Conservation (phyloP, 2,113 vertebrate species). For the Naja naja region DNA sequence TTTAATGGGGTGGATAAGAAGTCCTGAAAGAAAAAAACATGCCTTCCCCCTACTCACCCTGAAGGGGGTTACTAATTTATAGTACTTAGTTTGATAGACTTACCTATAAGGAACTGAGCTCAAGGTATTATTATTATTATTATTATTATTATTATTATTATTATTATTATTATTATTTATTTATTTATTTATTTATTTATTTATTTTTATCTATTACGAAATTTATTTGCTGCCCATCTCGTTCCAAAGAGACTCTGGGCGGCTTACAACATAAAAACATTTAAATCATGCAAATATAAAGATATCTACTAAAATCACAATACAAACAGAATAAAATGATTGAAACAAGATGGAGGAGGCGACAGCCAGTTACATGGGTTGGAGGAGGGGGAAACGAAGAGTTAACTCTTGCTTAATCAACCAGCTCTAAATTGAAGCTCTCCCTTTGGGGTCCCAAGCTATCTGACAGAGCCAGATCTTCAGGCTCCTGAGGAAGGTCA, state of each 20-base stretch:
- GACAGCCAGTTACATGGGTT: neutral
- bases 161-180: neutral
- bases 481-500: no score
- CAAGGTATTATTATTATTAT: neutral
- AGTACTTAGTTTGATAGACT: neutral
- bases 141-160: neutral
- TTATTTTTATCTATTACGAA: neutral
- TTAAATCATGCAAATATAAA: neutral
- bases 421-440: neutral
- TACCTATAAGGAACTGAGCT: neutral
- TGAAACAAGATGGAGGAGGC: neutral
- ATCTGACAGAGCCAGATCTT: neutral
- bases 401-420: neutral
- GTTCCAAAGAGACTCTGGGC: neutral
- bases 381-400: neutral
- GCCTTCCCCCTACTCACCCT: neutral
- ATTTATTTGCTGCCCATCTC: neutral
- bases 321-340: neutral
- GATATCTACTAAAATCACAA: neutral
- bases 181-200: no score
- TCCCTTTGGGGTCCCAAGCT: no score
- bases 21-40: neutral
- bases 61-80: neutral
- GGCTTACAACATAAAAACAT: neutral
- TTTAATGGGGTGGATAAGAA: neutral